phyloP scores from a whole-genome alignment of 2,113 vertebrate genomes.

The Daboia siamensis region DNA sequence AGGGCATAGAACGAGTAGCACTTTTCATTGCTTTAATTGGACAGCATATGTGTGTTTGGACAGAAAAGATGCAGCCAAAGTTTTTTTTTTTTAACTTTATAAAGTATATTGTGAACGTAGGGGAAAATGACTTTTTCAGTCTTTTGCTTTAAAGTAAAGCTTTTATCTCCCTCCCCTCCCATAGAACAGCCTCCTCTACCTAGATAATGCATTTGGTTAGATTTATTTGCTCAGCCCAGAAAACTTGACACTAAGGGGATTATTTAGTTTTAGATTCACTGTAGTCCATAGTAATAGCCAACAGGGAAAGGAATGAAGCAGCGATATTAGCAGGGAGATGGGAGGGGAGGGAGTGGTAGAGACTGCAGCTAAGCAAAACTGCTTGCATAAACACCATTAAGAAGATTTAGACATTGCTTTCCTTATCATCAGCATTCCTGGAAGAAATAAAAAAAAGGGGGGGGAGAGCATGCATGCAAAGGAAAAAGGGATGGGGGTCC shows the following conservation, averaged over 20 bases:
- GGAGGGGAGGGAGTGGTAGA: slow-evolving; percentile 71
- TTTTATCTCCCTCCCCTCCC: slow-evolving; percentile 70
- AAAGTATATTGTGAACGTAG: slow-evolving; percentile 66
- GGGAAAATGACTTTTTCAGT: slow-evolving; percentile 65
- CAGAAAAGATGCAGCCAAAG: slow-evolving; percentile 54
- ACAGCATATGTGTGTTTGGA: slow-evolving; percentile 10
- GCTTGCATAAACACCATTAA: slow-evolving; percentile 88
- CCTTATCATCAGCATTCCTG: slow-evolving; percentile 84
- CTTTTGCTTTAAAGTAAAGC: slow-evolving; percentile 79
- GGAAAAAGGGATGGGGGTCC: slow-evolving; percentile 70
- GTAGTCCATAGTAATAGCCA: slow-evolving; percentile 88
- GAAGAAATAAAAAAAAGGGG: slow-evolving; percentile 75
- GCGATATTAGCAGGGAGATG: slow-evolving; percentile 78
- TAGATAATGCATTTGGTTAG: slow-evolving; percentile 91
- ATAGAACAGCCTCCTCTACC: slow-evolving; percentile 80
- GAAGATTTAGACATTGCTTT: slow-evolving; percentile 85
- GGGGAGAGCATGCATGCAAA: slow-evolving; percentile 60
- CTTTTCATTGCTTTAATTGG: slow-evolving; percentile 63
- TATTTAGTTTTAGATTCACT: slow-evolving; percentile 92
- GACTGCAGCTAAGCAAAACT: slow-evolving; percentile 81
- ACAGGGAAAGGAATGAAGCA: slow-evolving; percentile 84
- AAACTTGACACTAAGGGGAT: slow-evolving; percentile 96
- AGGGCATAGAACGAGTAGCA: slow-evolving; percentile 56
- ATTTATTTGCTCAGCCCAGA: slow-evolving; percentile 85
- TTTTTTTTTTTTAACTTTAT: slow-evolving; percentile 61